Evolutionary conservation across 2,797 vertebrate species (phyloP), one percentile per base, ranked within the genome.

Genomic region (Molothrus aeneus): DNA sequence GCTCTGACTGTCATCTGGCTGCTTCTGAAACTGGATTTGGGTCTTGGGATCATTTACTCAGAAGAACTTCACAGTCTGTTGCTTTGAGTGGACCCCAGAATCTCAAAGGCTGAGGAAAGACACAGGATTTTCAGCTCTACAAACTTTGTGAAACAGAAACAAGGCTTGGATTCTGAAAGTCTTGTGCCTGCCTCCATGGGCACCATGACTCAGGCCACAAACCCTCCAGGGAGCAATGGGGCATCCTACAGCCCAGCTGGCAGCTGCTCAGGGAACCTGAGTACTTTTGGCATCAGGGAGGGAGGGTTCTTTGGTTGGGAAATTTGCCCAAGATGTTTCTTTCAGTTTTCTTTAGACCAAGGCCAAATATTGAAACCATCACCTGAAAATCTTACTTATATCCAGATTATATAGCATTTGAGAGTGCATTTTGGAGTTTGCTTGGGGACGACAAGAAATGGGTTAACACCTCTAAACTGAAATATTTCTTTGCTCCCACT

Each of bases 131-230:
- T 66, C 26, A 5, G 7, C n/a, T 80, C 26, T 77, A n/a, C 61
- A 91, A 65, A 2, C 15, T 6, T 13, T 21, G 15, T n/a, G 28
- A 73, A 91, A 61, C 11, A 80, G 48, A 83, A 88, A 32, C 3
- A 6, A 54, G 3, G 13, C 45, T 60, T 90, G 66, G 29, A 61
- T 59, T 22, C 40, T 2, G 0, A 45, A 88, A 71, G 19, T 8
- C 19, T 42, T 71, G 25, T 7, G 9, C 64, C 25, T 2, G 1
- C 28, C n/a, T 53, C 15, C 0, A 2, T 50, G 38, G 36, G 31
- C 32, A 74, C 24, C 2, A 1, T 54, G 32, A 28, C n/a, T 22
- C 8, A 20, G 60, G 34, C 36, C 36, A 24, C 61, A 91, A 87
- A 31, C 56, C 54, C 51, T 72, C 6, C 45, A 63, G 64, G 51